Evolutionary conservation across 2,888 invertebrate genomes (phyloP), one percentile per base, ranked within the genome.

Genomic region (Oscheius myriophilus): DNA sequence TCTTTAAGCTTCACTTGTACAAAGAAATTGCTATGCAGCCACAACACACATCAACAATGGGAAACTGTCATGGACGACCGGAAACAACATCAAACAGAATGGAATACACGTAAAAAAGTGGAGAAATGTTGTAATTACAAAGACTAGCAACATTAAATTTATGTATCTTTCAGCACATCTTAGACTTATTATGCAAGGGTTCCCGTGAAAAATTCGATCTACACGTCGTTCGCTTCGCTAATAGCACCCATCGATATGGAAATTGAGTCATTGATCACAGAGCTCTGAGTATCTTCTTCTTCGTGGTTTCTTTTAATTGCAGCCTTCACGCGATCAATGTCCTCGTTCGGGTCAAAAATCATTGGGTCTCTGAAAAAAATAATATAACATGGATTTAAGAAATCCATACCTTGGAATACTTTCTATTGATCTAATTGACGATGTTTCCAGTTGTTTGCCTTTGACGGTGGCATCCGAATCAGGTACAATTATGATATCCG

Each of bases 221-320:
- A 14, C 57, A 41, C 57, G 57, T 43, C 61, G 49, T 61, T 61
- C 11, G 33, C 33, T 26, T 61, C 61, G 33, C 61, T 61, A 18
- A 65, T 46, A 42, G 65, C 49, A 65, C 65, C 49, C 65, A 65
- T 55, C 16, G 65, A 65, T 23, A 65, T 55, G 23, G 65, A 65
- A 21, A 65, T 54, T 45, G 65, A 65, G n/a, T 61, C 49, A 12
- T 46, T 61, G 33, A 61, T 26, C 16, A 61, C n/a, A 18, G 61
- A 61, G 21, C 61, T 61, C 33, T 61, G 49, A 46, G 61, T 61
- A 39, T 61, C 61, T 42, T 57, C 57, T 61, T 61, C 61, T 18
- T 61, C 49, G n/a, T 61, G 46, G n/a, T 61, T 46, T 25, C 21
- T 14, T 49, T 65, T 65, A n/a, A 41, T 65, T 18, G 54, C 65